Evolutionary conservation across 2,113 vertebrate genomes (phyloP), one percentile per base, ranked within the genome.

Genomic region (Actenoides hombroni): DNA sequence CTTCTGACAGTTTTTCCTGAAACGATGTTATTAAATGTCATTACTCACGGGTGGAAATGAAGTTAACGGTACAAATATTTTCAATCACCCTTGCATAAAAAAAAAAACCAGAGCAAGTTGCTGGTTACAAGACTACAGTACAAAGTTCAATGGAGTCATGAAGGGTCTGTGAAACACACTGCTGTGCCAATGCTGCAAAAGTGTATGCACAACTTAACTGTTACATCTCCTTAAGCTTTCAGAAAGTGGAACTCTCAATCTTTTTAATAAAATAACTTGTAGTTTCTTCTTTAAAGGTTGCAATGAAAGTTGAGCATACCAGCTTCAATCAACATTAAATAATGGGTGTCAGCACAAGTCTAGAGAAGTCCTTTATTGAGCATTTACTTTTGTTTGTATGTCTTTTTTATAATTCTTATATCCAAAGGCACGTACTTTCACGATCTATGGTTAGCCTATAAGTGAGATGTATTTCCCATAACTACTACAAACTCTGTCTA

Each of bases 1-100:
- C 98, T 97, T 99, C 98, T 11, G 98, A 98, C 91, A 98, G 97
- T 93, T 98, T 98, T 86, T 98, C 99, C 99, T 99, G 96, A 96
- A 87, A 92, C 5, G 24, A 86, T 77, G 83, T 95, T 94, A 90
- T 13, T 20, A 89, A 94, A 92, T 86, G 84, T 64, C 87, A 94
- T 93, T 93, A 97, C 21, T 92, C 46, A 93, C 64, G 85, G 57
- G 88, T 77, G n/a, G 40, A 91, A 89, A 82, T 83, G 25, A 89
- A 92, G 83, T 61, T 80, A 95, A 81, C 49, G 74, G 59, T 17
- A 70, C 37, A 92, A 85, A 33, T 93, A 64, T n/a, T 77, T 94
- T 80, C 35, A 84, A 48, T 69, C 57, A 87, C 23, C n/a, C 74
- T 37, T 84, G 42, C 75, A 68, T 16, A 31, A n/a, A 64, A 73